Conservation (phyloP, 2,797 vertebrate species). For the Chelon auratus region DNA sequence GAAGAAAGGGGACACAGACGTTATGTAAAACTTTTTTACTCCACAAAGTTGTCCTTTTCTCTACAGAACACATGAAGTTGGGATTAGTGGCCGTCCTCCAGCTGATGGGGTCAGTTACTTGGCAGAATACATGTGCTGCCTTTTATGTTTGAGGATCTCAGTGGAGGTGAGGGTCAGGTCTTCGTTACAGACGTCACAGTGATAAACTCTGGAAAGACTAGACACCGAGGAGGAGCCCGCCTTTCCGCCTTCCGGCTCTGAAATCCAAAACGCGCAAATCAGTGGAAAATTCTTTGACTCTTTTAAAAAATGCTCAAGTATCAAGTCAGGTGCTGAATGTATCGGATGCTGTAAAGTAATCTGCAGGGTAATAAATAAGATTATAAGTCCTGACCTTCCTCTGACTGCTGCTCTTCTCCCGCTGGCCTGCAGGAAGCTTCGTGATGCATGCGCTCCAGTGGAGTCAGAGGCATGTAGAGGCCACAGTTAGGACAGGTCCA, state of each 20-base stretch:
- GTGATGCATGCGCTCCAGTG: slow-evolving; percentile 91
- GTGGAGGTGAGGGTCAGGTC: slow-evolving; percentile 90
- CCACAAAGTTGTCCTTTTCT: background rate
- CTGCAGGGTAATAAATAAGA: background rate
- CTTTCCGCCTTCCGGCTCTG: slow-evolving; percentile 57
- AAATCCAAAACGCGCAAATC: slow-evolving; percentile 6
- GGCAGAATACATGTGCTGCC: slow-evolving; percentile 82
- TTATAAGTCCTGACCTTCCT: slow-evolving; percentile 66
- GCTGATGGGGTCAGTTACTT: slow-evolving; percentile 44
- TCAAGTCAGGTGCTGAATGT: background rate
- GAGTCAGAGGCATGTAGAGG: slow-evolving; percentile 92
- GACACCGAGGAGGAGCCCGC: slow-evolving; percentile 31
- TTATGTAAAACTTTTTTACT: slow-evolving; percentile 10
- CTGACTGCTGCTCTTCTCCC: slow-evolving; percentile 51
- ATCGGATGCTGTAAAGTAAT: background rate
- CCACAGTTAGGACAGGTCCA: slow-evolving; percentile 92
- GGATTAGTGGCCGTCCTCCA: slow-evolving; percentile 2
- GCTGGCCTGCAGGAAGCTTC: slow-evolving; percentile 84
- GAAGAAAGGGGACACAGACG: background rate
- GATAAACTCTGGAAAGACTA: slow-evolving; percentile 83
- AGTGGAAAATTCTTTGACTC: background rate
- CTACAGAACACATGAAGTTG: background rate
- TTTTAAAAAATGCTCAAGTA: background rate
- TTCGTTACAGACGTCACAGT: slow-evolving; percentile 86
- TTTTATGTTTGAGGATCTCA: slow-evolving; percentile 91